Base-by-base conservation (phyloP, 2,113 vertebrate genomes). In the Glaucomys volans region DNA sequence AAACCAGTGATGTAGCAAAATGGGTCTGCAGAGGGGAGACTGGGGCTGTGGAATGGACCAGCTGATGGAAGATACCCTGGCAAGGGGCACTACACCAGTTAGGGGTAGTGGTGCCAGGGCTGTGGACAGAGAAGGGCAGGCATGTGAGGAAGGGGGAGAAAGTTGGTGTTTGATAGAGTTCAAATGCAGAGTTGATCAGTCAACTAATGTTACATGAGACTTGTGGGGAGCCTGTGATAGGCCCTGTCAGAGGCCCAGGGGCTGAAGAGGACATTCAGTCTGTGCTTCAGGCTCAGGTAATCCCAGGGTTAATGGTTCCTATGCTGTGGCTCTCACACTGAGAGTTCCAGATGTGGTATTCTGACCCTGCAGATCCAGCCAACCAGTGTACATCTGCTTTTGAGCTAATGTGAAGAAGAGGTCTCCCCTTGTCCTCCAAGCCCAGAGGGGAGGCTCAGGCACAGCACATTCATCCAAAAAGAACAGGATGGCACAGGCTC, bases 321-420 rank as follows among this genome's bases (percentile, higher is more conserved):
- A 9, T 66, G 67, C 71, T 22, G 32, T 87, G 89, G 47, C 89
- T 96, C 84, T 91, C 76, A 92, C 76, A n/a, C 83, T 69, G 64
- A 84, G 83, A 84, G 74, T 80, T 86, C 91, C 86, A 91, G 91
- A 95, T 96, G 88, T 93, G 85, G 37, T 1, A 5, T 82, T 96
- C 64, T 91, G 82, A 93, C 66, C 50, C 50, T 91, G 66, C 50
- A 76, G 52, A 95, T 72, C 87, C 59, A 95, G 94, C 74, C 88
- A 92, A 44, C 90, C 83, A 82, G 74, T 91, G 79, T 8, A 57
- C 83, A 95, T 96, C 94, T 97, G 97, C 90, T 96, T 94, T 94
- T 92, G 94, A 97, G 83, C 52, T 87, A 89, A 93, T 76, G 72
- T 0, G 64, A 87, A 86, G 44, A 91, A 79, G 88, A 91, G 57